A percentile compares a stretch with the other conserved stretches of the same genome.
phyloP scores from a whole-genome alignment of 2,888 invertebrate genomes.

The Latheticus oryzae region DNA sequence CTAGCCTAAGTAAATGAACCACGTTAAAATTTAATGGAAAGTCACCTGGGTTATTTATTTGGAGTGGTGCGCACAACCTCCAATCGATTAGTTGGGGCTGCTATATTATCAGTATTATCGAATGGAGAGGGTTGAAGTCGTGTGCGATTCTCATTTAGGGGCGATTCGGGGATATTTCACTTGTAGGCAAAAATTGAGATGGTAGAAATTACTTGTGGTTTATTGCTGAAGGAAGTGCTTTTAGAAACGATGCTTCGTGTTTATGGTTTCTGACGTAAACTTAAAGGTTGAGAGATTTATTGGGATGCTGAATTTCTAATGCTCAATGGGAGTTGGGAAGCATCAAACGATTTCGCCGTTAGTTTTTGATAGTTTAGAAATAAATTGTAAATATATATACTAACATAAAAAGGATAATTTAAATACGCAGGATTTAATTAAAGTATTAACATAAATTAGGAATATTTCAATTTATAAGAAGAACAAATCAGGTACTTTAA shows the following conservation, averaged over 20 bases:
- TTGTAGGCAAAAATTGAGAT: slow-evolving; percentile 6
- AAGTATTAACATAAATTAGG: slow-evolving; percentile 6
- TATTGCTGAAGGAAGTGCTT: slow-evolving; percentile 7
- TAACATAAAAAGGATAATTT: no score
- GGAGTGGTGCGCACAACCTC: neutral
- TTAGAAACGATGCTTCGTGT: slow-evolving; percentile 1
- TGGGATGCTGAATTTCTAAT: neutral
- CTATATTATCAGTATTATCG: slow-evolving; percentile 17
- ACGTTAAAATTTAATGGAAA: slow-evolving; percentile 9
- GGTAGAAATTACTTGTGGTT: slow-evolving; percentile 8
- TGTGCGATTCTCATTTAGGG: slow-evolving; percentile 11
- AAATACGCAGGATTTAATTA: slow-evolving; percentile 5
- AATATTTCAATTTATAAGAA: neutral
- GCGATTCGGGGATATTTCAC: slow-evolving; percentile 1
- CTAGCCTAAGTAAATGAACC: slow-evolving; percentile 13
- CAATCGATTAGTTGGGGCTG: slow-evolving; percentile 22
- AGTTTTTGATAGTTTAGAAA: no score
- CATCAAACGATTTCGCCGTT: neutral
- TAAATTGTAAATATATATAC: no score
- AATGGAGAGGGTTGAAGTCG: slow-evolving; percentile 6
- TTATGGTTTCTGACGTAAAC: slow-evolving; percentile 11
- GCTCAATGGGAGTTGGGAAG: neutral
- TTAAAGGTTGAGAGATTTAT: slow-evolving; percentile 7
- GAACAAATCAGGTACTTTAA: slow-evolving; percentile 7
- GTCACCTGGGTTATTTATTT: slow-evolving; percentile 16